Evolutionary conservation across 2,888 invertebrate species (phyloP), one percentile per base, ranked within the genome.

Genomic region (Saturnia japonica): DNA sequence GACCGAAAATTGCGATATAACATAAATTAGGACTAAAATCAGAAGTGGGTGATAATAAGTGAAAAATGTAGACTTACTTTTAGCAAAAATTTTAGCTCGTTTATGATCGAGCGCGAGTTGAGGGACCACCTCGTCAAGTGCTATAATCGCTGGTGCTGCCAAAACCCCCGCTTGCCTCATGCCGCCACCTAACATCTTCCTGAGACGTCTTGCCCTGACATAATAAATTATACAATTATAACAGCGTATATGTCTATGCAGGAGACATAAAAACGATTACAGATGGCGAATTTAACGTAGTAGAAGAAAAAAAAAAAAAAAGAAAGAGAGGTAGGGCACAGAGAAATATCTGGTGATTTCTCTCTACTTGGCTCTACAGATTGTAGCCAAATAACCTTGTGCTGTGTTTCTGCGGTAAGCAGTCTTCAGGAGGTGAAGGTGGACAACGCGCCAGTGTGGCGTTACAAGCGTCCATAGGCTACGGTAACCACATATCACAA

Each of bases 111-210:
- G 93, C 4, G 87, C 87, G 45, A 99, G 93, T 62, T 95, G 91
- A 0, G 97, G 96, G 9, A 96, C 94, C 80, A 96, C 96, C 74
- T 97, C 96, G 72, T 98, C 96, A n/a, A 99, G 86, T 0, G 98
- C 97, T 42, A 97, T 96, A 6, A 98, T 82, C 0, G 98, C 98
- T 0, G 98, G 97, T 0, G 99, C 99, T 0, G 99, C 99, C 69
- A 99, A 83, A 67, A 99, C 94, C 8, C 99, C 99, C 60, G 95
- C 96, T 91, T 99, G 99, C 71, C 99, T 95, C 98, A 98, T 97
- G 1, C 97, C 99, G 45, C 99, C 99, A 34, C 99, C 99, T 64
- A 99, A 88, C 67, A 96, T 97, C 93, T 99, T 99, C 70, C 99
- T 95, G 60, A 96, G 80, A 70, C 98, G 95, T 14, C 96, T 95